Evolutionary conservation across 2,888 invertebrate species (phyloP), one percentile per base, ranked within the genome.

Genomic region (Glyphotaelius pellucidus): DNA sequence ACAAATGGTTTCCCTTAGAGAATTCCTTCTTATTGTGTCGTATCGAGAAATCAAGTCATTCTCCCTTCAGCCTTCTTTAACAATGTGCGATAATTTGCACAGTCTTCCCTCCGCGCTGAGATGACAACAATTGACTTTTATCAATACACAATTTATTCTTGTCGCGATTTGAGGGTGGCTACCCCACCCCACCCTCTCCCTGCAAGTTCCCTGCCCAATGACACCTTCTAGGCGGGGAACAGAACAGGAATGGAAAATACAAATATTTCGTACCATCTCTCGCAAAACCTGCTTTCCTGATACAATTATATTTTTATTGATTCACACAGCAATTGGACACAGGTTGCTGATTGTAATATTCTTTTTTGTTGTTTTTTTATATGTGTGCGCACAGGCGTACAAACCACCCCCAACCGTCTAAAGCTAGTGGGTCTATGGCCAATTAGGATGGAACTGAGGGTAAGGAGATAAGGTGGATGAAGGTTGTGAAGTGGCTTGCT

Each of bases 111-210:
- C 80, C 89, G 11, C 38, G 35, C 15, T 9, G 38, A 30, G 38
- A 80, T 88, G 89, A 30, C 89, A 89, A 89, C 89, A 89, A 88
- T 88, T 88, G 88, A 88, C 88, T 89, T 89, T 89, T 89, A 89
- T 89, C 89, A 80, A 89, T 89, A 89, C 80, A 80, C 89, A 89
- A 89, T 89, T 89, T 89, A 89, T 89, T 42, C 89, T 35, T 32
- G 88, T 88, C 88, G 79, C 88, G 31, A 31, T 15, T 88, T 88
- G n/a, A 47, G 85, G 85, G 85, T 86, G 85, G 0, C 47, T 42
- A 38, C 38, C 85, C 85, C n/a, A n/a, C n/a, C n/a, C n/a, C n/a
- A n/a, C n/a, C 42, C 85, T 12, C 11, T 12, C 19, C 81, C 31
- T 30, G n/a, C 0, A 19, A 5, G 5, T 4, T 32, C 31, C 80